phyloP scores from a whole-genome alignment of 64 coral and sea anemone genomes.

The Montipora cactus region DNA sequence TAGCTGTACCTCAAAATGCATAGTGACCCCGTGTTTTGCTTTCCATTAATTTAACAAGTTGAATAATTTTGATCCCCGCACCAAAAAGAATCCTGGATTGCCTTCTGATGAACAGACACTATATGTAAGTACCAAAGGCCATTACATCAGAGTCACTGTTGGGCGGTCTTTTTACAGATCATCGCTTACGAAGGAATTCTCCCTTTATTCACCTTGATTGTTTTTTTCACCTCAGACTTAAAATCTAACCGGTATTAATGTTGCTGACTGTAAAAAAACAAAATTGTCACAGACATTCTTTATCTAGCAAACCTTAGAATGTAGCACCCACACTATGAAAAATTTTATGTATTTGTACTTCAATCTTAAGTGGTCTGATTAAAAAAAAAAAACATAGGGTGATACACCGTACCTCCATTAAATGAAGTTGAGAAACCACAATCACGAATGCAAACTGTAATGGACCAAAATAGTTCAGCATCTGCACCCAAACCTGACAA shows the following conservation, averaged over 20 bases:
- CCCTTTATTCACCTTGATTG: no score
- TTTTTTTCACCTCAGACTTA: no score
- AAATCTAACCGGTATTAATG: no score
- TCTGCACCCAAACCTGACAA: constrained; percentile 86
- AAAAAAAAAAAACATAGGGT: not conserved
- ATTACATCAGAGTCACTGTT: no score
- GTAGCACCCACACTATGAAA: no score
- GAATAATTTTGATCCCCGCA: not conserved
- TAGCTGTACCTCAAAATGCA: no score
- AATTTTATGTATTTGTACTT: not conserved
- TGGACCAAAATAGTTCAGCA: constrained; percentile 80
- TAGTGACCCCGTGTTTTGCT: not conserved
- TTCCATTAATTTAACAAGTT: not conserved
- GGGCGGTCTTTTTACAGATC: no score
- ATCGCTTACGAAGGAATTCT: no score
- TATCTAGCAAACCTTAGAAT: no score
- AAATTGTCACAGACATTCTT: no score
- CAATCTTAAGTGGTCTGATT: not conserved
- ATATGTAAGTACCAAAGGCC: no score
- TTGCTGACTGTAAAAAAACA: no score
- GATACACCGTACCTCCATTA: constrained; percentile 77
- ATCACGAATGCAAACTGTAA: constrained; percentile 72
- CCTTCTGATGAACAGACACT: not conserved
- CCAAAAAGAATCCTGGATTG: not conserved
- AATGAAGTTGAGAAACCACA: constrained; percentile 80